A percentile compares a stretch with the other conserved stretches of the same genome.
Evolutionary conservation across 2,888 invertebrate genomes (phyloP).

Genomic region (Invenusta paracnida): DNA sequence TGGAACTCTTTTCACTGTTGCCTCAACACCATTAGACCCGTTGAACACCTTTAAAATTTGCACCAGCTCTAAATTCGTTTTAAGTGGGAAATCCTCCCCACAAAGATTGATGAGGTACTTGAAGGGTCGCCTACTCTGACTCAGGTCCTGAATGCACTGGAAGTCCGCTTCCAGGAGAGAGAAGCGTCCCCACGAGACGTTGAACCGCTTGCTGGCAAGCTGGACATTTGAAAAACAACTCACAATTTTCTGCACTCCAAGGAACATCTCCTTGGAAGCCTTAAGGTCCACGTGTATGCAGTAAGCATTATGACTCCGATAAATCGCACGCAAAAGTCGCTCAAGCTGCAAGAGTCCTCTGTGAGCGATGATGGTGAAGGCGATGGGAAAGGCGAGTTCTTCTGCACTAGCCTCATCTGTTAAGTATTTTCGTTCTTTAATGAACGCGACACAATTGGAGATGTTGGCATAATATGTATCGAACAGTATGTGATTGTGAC

Average conservation of each 20-base stretch:
- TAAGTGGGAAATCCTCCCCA: conserved; percentile 45
- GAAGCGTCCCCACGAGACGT: conserved; percentile 47
- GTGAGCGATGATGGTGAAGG: too few species aligned
- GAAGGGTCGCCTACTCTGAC: conserved; percentile 43
- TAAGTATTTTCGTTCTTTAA: too few species aligned
- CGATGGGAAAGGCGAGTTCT: too few species aligned
- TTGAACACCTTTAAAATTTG: not conserved
- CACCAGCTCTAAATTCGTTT: not conserved
- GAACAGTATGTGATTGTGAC: too few species aligned
- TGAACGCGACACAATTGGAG: too few species aligned
- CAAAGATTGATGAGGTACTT: conserved; percentile 46
- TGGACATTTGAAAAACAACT: conserved; percentile 52
- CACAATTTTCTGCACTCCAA: conserved; percentile 47
- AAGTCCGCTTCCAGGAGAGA: conserved; percentile 42
- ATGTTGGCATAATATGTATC: too few species aligned
- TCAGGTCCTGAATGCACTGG: conserved; percentile 37
- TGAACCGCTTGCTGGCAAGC: conserved; percentile 46
- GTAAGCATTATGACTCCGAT: conserved; percentile 55
- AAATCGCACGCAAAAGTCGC: conserved; percentile 52
- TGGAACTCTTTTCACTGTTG: too few species aligned
- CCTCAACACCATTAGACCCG: not conserved
- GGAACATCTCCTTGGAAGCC: conserved; percentile 46
- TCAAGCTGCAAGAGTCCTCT: too few species aligned
- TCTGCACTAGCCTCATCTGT: too few species aligned
- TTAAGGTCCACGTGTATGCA: conserved; percentile 57